Evolutionary conservation across 1,140 invertebrate species (phyloP).

Genomic region (Euura lappo): DNA sequence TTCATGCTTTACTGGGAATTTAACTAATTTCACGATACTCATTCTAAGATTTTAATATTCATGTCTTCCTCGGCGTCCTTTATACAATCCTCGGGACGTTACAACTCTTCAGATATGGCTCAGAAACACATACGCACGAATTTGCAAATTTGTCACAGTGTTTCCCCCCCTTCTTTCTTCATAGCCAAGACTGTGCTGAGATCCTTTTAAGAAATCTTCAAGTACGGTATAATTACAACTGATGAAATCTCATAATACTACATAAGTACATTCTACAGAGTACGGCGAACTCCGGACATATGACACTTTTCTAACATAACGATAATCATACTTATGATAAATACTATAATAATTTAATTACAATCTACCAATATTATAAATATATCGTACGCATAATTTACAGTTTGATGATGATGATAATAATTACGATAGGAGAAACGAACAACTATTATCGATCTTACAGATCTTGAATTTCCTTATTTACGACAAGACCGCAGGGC

Average conservation of each 20-base stretch:
- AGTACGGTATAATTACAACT: no score
- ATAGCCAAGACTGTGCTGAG: no score
- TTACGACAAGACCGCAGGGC: slow-evolving; percentile 55
- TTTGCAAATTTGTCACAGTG: no score
- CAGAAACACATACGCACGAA: no score
- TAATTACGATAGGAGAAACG: not conserved
- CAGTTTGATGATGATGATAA: not conserved
- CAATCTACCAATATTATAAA: not conserved
- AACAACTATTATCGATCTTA: not conserved
- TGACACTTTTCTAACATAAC: not conserved
- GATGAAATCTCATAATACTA: no score
- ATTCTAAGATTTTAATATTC: no score
- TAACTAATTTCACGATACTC: slow-evolving; percentile 3
- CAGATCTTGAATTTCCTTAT: slow-evolving; percentile 41
- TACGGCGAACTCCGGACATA: not conserved
- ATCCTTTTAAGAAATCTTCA: no score
- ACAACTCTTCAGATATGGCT: no score
- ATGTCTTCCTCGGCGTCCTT: no score
- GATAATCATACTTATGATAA: not conserved
- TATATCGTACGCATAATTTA: not conserved
- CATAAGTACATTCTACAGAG: not conserved
- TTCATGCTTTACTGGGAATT: not conserved
- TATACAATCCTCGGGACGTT: no score
- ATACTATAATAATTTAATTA: not conserved
- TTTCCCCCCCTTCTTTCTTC: no score